Base-by-base conservation (phyloP, 1,140 invertebrate species). In the Drosophila littoralis region DNA sequence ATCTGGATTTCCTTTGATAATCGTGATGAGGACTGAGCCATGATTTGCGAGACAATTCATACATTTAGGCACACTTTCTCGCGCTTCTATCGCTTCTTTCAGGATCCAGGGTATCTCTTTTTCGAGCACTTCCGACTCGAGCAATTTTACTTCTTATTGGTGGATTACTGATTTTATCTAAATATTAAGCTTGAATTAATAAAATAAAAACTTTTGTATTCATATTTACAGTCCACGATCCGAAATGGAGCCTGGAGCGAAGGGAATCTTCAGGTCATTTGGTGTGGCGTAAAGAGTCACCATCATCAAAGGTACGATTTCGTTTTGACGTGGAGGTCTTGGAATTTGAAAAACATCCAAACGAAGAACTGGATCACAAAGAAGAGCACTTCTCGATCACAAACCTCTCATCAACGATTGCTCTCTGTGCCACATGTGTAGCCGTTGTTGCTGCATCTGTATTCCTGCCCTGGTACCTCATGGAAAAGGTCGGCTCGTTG, bases 161-260 rank as follows among this genome's bases (percentile, higher is more conserved):
- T 3, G 22, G 2, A 22, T 22, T 22, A 22, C 22, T 22, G 22
- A 22, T 22, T 22, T 22, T 22, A 22, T 22, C 0, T 22, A 22
- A 22, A 22, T 22, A 22, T 22, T 22, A 22, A 22, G 22, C 22
- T 22, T 22, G 22, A 22, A 22, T 22, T 5, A 28, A 5, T 28
- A 28, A 28, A 28, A 28, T 28, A 28, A 5, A 28, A 28, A 28
- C 22, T 28, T 28, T 28, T 28, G 22, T 51, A 9, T 61, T 50
- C 9, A 2, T 33, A n/a, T 43, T 80, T 61, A 0, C 22, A 92
- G 89, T 85, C 2, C 81, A 82, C 38, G 93, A 93, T 89, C 93
- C 93, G 9, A 91, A 93, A 69, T 94, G 93, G 93, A 93, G 93
- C 76, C 69, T 94, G 76, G 93, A 93, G 75, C 79, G 92, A 13